A percentile compares a stretch with the other conserved stretches of the same genome.
These are phyloP conservation scores for Ectropis grisescens DNA, from an alignment of 1,140 invertebrate genomes.

Conservation along the genomic window DNA sequence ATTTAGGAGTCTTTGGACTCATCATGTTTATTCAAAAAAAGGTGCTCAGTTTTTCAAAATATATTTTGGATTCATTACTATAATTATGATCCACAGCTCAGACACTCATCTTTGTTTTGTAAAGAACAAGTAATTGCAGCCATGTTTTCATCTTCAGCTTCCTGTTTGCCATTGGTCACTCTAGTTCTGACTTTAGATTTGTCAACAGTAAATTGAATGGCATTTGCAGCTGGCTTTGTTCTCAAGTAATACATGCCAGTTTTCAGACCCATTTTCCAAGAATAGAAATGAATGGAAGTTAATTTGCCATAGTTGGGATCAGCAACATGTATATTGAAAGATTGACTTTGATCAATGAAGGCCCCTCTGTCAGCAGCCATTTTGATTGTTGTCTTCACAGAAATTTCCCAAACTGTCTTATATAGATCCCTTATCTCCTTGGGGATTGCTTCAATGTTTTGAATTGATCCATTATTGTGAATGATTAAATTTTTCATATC, in stretches of 20 bases:
- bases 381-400: slow-evolving; percentile 93
- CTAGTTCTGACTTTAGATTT: slow-evolving; percentile 80
- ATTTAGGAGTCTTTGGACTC: too few species aligned
- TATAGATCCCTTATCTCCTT: slow-evolving; percentile 92
- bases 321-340: slow-evolving; percentile 96
- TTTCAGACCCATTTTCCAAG: slow-evolving; percentile 96
- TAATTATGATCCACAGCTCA: slow-evolving; percentile 80
- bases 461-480: slow-evolving; percentile 92
- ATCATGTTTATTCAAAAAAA: too few species aligned
- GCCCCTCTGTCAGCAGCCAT: slow-evolving; percentile 99
- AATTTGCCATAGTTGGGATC: slow-evolving; percentile 94
- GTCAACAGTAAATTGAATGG: slow-evolving; percentile 98
- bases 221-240: slow-evolving; percentile 95
- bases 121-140: slow-evolving; percentile 89
- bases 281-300: slow-evolving; percentile 98
- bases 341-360: slow-evolving; percentile 99
- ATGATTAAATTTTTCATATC: slow-evolving; percentile 98
- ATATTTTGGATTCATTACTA: too few species aligned
- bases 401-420: slow-evolving; percentile 99
- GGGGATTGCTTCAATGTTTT: slow-evolving; percentile 91
- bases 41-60: too few species aligned
- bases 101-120: slow-evolving; percentile 92
- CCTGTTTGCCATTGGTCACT: slow-evolving; percentile 33
- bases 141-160: slow-evolving; percentile 74
- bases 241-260: slow-evolving; percentile 99